These are phyloP conservation scores for Smutsia temminckii DNA, from an alignment of 2,797 vertebrate genomes.

Conservation along the genomic window DNA sequence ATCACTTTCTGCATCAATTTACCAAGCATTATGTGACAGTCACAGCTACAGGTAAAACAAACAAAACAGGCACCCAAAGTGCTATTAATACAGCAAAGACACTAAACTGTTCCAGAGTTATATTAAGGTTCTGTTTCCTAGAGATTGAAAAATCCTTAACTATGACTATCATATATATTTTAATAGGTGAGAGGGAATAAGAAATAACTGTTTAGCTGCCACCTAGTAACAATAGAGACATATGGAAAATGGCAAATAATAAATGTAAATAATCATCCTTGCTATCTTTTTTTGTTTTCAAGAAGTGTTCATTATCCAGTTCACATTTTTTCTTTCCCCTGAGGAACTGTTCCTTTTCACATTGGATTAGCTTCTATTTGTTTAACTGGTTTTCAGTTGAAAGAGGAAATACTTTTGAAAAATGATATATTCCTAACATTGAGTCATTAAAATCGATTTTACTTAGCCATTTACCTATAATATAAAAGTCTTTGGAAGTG, in stretches of 20 bases:
- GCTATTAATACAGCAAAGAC: conserved; percentile 19
- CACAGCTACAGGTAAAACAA: conserved; percentile 97
- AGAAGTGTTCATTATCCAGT: conserved; percentile 20
- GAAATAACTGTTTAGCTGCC: conserved; percentile 29
- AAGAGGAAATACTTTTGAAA: conserved; percentile 40
- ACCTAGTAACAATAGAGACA: conserved; percentile 17
- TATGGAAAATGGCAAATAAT: conserved; percentile 34
- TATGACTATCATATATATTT: conserved; percentile 33
- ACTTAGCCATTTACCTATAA: neutral
- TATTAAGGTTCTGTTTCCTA: conserved; percentile 43
- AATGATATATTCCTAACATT: conserved; percentile 6
- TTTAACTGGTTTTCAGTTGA: conserved; percentile 52
- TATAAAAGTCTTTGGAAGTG: conserved; percentile 13
- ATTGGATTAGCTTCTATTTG: neutral
- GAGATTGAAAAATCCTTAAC: conserved; percentile 6
- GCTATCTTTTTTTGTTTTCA: conserved; percentile 17
- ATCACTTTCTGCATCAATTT: conserved; percentile 97
- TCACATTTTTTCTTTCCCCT: neutral
- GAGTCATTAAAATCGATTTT: conserved; percentile 57
- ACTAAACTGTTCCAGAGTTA: neutral
- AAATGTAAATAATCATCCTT: conserved; percentile 18
- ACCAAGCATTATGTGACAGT: conserved; percentile 98
- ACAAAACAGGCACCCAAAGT: neutral
- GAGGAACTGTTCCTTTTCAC: conserved; percentile 24
- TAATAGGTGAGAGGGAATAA: conserved; percentile 17